Evolutionary conservation across 2,888 invertebrate genomes (phyloP).

Genomic region (Watsonalla binaria): DNA sequence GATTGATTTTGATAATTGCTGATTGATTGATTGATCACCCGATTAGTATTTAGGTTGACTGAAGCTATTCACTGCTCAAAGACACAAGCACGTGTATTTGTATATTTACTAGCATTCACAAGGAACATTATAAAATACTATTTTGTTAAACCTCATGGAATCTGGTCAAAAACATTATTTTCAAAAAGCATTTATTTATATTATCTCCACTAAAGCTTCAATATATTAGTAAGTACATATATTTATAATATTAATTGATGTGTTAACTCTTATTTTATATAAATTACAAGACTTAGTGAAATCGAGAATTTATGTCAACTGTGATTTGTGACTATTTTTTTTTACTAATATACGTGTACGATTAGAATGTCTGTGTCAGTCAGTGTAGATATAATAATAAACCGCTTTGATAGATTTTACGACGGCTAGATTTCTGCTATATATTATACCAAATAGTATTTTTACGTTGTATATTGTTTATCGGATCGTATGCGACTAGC

Average conservation of each 20-base stretch:
- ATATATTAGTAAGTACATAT: conserved; percentile 41
- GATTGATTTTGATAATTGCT: not conserved
- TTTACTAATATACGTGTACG: conserved; percentile 73
- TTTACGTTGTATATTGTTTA: conserved; percentile 76
- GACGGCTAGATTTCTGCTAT: conserved; percentile 75
- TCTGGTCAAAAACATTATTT: conserved; percentile 22
- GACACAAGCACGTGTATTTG: conserved; percentile 31
- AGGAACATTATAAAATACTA: conserved; percentile 7
- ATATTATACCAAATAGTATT: conserved; percentile 78
- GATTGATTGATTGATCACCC: conserved; percentile 1
- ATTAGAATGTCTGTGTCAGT: conserved; percentile 63
- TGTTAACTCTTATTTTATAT: conserved; percentile 64
- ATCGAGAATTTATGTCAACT: conserved; percentile 77
- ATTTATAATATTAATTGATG: conserved; percentile 43
- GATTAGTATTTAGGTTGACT: conserved; percentile 31
- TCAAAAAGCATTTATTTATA: conserved; percentile 62
- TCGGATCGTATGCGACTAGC: conserved; percentile 50
- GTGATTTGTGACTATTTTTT: conserved; percentile 78
- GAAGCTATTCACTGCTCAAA: conserved; percentile 51
- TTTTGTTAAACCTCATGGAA: conserved; percentile 18
- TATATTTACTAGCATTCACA: conserved; percentile 28
- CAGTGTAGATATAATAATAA: conserved; percentile 60
- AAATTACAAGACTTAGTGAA: conserved; percentile 75
- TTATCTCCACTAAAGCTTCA: conserved; percentile 44
- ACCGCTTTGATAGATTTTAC: conserved; percentile 72